These are phyloP conservation scores for Siderastrea radians DNA, from an alignment of 92 coral and sea anemone genomes.

Conservation along the genomic window DNA sequence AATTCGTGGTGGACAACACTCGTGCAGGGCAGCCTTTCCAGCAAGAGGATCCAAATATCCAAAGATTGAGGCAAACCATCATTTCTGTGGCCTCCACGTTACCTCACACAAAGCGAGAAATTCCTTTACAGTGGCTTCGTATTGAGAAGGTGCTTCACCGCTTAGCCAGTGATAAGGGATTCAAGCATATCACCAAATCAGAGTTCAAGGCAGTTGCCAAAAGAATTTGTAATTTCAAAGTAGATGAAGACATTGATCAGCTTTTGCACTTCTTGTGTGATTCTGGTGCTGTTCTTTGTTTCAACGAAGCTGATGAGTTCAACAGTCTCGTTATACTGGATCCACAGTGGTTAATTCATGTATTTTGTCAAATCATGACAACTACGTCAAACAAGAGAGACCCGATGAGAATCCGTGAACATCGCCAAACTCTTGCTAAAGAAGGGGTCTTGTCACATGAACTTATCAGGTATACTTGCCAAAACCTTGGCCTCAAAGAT, in stretches of 20 bases:
- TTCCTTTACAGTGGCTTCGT: constrained; percentile 56
- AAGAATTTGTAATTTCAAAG: constrained; percentile 28
- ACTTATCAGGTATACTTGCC: constrained; percentile 35
- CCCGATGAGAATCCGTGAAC: constrained; percentile 33
- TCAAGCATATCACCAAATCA: constrained; percentile 25
- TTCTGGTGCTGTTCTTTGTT: constrained; percentile 44
- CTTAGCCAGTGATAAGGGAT: constrained; percentile 14
- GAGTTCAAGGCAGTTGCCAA: constrained; percentile 12
- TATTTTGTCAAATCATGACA: constrained; percentile 29
- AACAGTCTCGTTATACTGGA: constrained; percentile 28
- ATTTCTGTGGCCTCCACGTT: constrained; percentile 31
- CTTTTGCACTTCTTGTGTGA: constrained; percentile 44
- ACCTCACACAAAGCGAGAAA: constrained; percentile 36
- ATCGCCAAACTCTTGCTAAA: constrained; percentile 41
- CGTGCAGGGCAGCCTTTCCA: constrained; percentile 29
- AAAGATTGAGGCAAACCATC: constrained; percentile 21
- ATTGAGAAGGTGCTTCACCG: constrained; percentile 41
- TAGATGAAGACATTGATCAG: constrained; percentile 36
- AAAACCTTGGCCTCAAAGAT: not conserved
- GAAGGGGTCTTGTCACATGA: constrained; percentile 45
- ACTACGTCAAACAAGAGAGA: constrained; percentile 20
- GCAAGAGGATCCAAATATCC: constrained; percentile 36
- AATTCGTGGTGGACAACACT: constrained; percentile 46
- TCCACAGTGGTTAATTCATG: constrained; percentile 43
- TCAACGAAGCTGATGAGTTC: not conserved